Evolutionary conservation across 2,797 vertebrate genomes (phyloP).

Genomic region (Cirrhinus mrigala): DNA sequence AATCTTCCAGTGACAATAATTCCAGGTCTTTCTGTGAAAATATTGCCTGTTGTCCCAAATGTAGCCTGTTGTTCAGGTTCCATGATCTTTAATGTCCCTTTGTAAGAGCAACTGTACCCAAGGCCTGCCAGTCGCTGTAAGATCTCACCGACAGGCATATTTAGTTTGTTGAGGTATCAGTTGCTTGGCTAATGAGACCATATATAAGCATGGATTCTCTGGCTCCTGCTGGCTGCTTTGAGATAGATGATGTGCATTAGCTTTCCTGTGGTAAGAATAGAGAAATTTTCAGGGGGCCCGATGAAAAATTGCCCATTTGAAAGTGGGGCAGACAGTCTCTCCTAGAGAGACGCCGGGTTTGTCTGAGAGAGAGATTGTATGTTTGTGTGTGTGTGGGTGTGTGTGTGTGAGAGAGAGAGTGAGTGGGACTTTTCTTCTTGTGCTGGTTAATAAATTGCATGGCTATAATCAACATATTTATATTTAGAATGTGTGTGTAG

Average conservation of each 20-base stretch:
- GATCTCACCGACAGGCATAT: constrained; percentile 35
- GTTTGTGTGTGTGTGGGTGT: constrained; percentile 10
- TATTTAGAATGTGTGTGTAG: constrained; percentile 50
- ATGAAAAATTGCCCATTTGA: constrained; percentile 61
- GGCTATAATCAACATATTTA: constrained; percentile 22
- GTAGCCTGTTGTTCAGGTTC: neutral
- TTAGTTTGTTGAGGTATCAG: constrained; percentile 45
- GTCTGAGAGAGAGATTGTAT: constrained; percentile 26
- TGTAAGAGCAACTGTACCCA: neutral
- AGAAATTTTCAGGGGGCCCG: constrained; percentile 57
- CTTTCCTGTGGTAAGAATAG: constrained; percentile 58
- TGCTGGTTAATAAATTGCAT: constrained; percentile 36
- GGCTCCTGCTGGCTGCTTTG: constrained; percentile 50
- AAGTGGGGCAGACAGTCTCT: constrained; percentile 64
- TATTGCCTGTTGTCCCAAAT: neutral
- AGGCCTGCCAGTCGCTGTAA: constrained; percentile 7
- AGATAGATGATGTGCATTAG: constrained; percentile 59
- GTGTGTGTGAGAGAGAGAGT: neutral
- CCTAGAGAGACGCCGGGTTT: constrained; percentile 33
- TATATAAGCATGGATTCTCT: constrained; percentile 53
- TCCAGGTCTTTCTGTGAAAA: neutral
- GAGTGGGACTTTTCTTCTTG: constrained; percentile 17
- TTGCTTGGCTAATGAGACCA: constrained; percentile 51
- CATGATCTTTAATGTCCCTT: neutral
- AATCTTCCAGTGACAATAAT: neutral